Evolutionary conservation across 2,888 invertebrate species (phyloP).

Genomic region (Matsumyia berberina): DNA sequence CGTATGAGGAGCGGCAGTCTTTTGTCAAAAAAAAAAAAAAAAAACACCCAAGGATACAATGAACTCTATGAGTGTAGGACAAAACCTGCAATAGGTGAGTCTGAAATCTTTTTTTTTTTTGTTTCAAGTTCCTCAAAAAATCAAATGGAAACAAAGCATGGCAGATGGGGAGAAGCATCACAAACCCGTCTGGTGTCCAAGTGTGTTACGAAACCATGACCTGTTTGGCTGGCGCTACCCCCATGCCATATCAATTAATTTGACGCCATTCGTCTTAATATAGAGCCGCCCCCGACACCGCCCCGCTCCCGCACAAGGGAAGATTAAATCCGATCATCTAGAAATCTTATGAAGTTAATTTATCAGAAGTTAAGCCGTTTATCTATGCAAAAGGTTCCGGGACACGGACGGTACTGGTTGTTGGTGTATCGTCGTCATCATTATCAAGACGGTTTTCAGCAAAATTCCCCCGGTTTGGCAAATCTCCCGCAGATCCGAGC

Average conservation of each 20-base stretch:
- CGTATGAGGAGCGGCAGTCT: conserved; percentile 18
- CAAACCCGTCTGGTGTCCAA: conserved; percentile 26
- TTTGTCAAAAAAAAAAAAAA: conserved; percentile 58
- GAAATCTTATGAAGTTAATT: conserved; percentile 75
- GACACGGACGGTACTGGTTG: neutral
- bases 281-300: neutral
- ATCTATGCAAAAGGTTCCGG: conserved; percentile 61
- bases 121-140: conserved; percentile 38
- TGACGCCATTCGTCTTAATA: conserved; percentile 55
- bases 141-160: neutral
- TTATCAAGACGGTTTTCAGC: conserved; percentile 57
- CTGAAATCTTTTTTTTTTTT: conserved; percentile 60
- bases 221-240: conserved; percentile 25
- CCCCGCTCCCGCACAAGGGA: neutral
- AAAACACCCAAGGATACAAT: conserved; percentile 51
- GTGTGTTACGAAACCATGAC: conserved; percentile 50
- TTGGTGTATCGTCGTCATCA: conserved; percentile 24
- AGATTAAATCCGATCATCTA: conserved; percentile 72
- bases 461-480: conserved; percentile 38
- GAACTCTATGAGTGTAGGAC: conserved; percentile 53
- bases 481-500: conserved; percentile 21
- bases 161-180: neutral
- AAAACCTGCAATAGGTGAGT: conserved; percentile 47
- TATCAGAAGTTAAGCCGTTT: conserved; percentile 75
- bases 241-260: conserved; percentile 46